phyloP scores from a whole-genome alignment of 2,797 vertebrate genomes.

The Harpagifer antarcticus region DNA sequence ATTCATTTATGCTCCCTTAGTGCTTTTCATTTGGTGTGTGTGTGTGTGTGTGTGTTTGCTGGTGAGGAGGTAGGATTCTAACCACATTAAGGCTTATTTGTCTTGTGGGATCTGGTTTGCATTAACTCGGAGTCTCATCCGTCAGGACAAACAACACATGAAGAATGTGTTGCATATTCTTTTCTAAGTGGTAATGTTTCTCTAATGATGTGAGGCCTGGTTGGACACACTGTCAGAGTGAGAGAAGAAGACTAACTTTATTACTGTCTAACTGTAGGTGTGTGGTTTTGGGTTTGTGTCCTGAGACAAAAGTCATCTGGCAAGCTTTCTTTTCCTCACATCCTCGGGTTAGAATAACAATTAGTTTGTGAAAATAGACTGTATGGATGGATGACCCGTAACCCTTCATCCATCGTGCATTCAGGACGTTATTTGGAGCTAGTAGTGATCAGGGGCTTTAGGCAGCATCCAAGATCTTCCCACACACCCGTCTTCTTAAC shows the following conservation, averaged over 20 bases:
- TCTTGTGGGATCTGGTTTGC: slow-evolving; percentile 74
- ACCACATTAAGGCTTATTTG: slow-evolving; percentile 69
- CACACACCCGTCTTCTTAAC: too few species aligned
- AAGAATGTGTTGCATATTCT: slow-evolving; percentile 24
- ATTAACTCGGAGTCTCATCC: slow-evolving; percentile 69
- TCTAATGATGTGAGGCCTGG: slow-evolving; percentile 5
- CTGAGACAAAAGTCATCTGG: neutral
- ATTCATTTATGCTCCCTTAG: slow-evolving; percentile 71
- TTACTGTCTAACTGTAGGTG: neutral
- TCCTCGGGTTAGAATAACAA: neutral
- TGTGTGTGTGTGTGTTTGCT: neutral
- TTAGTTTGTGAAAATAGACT: neutral
- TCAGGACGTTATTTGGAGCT: too few species aligned
- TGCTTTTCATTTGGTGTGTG: slow-evolving; percentile 52
- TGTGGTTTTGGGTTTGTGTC: neutral
- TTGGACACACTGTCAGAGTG: neutral
- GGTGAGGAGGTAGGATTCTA: slow-evolving; percentile 54
- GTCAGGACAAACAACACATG: slow-evolving; percentile 55
- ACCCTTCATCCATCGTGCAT: too few species aligned
- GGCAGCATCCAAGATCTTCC: too few species aligned
- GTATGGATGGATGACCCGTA: too few species aligned
- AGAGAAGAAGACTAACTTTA: neutral
- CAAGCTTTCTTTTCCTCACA: neutral
- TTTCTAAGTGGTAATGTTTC: slow-evolving; percentile 21
- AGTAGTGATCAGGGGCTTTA: too few species aligned